Conservation (phyloP, 2,113 vertebrate genomes). For the Garra rufa region DNA sequence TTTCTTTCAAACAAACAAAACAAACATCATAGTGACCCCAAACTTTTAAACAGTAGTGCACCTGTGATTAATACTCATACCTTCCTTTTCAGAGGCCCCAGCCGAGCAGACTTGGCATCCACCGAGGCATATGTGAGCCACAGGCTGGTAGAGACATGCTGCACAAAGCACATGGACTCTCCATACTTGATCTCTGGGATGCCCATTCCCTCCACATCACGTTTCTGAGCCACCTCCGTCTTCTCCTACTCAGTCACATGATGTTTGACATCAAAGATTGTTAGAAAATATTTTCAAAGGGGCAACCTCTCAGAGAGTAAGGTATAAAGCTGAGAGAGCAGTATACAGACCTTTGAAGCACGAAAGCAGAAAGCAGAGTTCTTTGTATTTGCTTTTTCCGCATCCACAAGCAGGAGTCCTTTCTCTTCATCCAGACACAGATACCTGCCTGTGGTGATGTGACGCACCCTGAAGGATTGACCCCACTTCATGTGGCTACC, state of each 20-base stretch:
- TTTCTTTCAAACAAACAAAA: neutral
- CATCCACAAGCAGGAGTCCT: slow-evolving; percentile 85
- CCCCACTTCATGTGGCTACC: slow-evolving; percentile 92
- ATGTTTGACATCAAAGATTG: neutral
- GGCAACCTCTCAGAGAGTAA: neutral
- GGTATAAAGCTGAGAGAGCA: neutral
- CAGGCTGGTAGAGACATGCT: slow-evolving; percentile 83
- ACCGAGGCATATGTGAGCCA: slow-evolving; percentile 92
- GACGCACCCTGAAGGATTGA: slow-evolving; percentile 87
- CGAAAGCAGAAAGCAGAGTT: slow-evolving; percentile 90
- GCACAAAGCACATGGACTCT: slow-evolving; percentile 92
- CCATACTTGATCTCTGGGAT: slow-evolving; percentile 91
- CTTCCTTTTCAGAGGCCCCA: slow-evolving; percentile 89
- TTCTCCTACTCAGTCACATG: slow-evolving; percentile 81
- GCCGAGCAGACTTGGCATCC: slow-evolving; percentile 86
- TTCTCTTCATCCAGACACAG: slow-evolving; percentile 88
- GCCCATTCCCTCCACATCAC: slow-evolving; percentile 94
- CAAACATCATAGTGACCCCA: neutral
- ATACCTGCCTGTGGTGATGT: slow-evolving; percentile 90
- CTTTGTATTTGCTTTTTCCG: slow-evolving; percentile 86
- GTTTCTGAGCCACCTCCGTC: slow-evolving; percentile 84
- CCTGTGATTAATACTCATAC: slow-evolving; percentile 61
- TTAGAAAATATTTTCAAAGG: neutral
- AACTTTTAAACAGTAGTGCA: neutral
- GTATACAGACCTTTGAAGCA: slow-evolving; percentile 83